These are phyloP conservation scores for Thymelicus acteon DNA, from an alignment of 2,888 invertebrate genomes.

Conservation along the genomic window DNA sequence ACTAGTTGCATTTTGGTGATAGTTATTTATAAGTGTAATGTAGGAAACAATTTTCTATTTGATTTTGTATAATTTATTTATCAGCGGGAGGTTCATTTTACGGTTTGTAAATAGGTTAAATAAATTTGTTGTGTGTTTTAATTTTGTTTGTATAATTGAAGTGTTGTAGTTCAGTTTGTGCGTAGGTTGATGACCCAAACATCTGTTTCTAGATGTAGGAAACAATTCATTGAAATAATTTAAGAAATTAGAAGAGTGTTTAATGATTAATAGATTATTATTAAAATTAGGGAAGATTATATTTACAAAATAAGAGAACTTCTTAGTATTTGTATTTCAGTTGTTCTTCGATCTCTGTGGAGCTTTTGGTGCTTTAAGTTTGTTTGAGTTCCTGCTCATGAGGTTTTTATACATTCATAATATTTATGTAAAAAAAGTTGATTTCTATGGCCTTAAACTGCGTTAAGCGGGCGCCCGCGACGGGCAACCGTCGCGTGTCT, in stretches of 20 bases:
- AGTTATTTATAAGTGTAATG: constrained; percentile 8
- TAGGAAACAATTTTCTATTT: neutral
- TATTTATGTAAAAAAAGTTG: too few species aligned
- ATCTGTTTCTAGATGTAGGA: constrained; percentile 10
- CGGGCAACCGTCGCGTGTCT: too few species aligned
- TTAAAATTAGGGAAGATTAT: constrained; percentile 9
- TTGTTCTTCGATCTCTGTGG: constrained; percentile 21
- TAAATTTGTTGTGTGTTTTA: constrained; percentile 8
- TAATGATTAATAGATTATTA: constrained; percentile 16
- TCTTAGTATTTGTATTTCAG: constrained; percentile 26
- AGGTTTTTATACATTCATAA: neutral
- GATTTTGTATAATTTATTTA: neutral
- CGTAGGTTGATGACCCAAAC: constrained; percentile 4
- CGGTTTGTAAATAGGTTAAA: constrained; percentile 7
- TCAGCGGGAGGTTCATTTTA: neutral
- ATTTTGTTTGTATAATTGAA: neutral
- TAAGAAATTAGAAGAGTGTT: constrained; percentile 21
- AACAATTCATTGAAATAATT: neutral
- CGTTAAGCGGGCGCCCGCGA: too few species aligned
- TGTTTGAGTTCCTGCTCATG: neutral
- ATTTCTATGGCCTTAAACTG: too few species aligned
- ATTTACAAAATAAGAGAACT: constrained; percentile 13
- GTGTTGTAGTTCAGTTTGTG: neutral
- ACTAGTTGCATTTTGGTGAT: constrained; percentile 31
- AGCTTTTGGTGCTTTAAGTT: constrained; percentile 32